Evolutionary conservation across 1,140 invertebrate species (phyloP), one percentile per base, ranked within the genome.

Genomic region (Brachionus paranguensis): DNA sequence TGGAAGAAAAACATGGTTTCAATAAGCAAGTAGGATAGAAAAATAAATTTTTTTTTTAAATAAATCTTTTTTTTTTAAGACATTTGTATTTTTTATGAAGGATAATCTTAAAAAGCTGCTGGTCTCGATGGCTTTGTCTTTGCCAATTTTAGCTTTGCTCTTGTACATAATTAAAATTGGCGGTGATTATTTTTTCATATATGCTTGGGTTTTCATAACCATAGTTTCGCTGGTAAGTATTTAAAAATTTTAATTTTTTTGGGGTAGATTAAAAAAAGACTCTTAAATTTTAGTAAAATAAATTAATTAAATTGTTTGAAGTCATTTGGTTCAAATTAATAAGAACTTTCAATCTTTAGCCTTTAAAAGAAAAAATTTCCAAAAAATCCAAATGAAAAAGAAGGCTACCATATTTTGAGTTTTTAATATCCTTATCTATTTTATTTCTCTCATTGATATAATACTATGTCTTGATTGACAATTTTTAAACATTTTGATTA

Each of bases 1-100:
- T 99, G 83, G 98, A 99, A 91, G 94, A 97, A 88, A 94, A 93
- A 86, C 96, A 98, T 92, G 97, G 97, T 5, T 99, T 99, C 87
- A 99, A 99, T 88, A 99, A 99, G 89, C 92, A 94, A 91, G 93
- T 93, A 87, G 81, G 37, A 65, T 78, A 20, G 17, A 8, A 72
- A 33, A 20, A 43, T 24, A 12, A 84, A 84, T 11, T 20, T 17
- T 70, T 78, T 41, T 37, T 65, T 65, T 24, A 47, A 50, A 37
- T 85, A 10, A 43, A 27, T 12, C 17, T 89, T 85, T 60, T 85
- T 83, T n/a, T 85, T 86, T 88, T 81, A 93, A 99, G 92, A 99
- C 95, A 12, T 88, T 92, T 8, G 90, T 91, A 84, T 99, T 99
- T 88, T 99, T 95, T 89, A 88, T 95, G n/a, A 96, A 95, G 90